Percentiles rank a stretch among this genome's conserved stretches.
phyloP scores from a whole-genome alignment of 2,888 invertebrate genomes.

The Sericinus montela region DNA sequence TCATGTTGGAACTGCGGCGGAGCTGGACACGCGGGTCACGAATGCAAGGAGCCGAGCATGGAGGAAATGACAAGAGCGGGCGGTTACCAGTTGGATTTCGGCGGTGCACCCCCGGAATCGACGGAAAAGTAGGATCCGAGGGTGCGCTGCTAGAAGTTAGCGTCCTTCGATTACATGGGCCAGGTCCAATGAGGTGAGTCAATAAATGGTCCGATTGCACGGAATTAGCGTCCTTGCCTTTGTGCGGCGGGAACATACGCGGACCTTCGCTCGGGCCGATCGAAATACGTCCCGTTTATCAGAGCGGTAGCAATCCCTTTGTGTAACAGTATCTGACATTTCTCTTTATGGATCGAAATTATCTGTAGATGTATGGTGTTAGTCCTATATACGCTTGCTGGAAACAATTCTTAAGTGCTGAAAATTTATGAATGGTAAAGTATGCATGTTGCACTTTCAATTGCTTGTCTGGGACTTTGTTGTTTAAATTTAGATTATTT shows the following conservation, averaged over 20 bases:
- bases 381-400: constrained; percentile 46
- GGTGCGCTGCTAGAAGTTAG: constrained; percentile 22
- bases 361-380: constrained; percentile 41
- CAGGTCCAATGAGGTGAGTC: constrained; percentile 12
- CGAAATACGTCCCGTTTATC: not conserved
- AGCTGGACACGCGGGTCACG: constrained; percentile 88
- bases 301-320: constrained; percentile 6
- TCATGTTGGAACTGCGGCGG: constrained; percentile 97
- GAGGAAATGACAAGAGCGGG: constrained; percentile 92
- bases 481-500: not conserved
- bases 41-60: constrained; percentile 94
- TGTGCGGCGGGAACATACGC: not conserved
- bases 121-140: constrained; percentile 53
- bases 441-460: constrained; percentile 64
- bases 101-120: constrained; percentile 63
- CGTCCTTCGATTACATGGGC: constrained; percentile 12
- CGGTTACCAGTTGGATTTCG: constrained; percentile 84
- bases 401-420: constrained; percentile 36
- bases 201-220: constrained; percentile 12
- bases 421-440: constrained; percentile 32
- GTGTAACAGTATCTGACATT: constrained; percentile 21
- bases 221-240: constrained; percentile 23
- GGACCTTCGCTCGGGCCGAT: constrained; percentile 25
- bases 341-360: constrained; percentile 39
- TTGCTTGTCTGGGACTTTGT: constrained; percentile 19